Conservation (phyloP, 2,888 invertebrate genomes). For the Drosophila greeni region DNA sequence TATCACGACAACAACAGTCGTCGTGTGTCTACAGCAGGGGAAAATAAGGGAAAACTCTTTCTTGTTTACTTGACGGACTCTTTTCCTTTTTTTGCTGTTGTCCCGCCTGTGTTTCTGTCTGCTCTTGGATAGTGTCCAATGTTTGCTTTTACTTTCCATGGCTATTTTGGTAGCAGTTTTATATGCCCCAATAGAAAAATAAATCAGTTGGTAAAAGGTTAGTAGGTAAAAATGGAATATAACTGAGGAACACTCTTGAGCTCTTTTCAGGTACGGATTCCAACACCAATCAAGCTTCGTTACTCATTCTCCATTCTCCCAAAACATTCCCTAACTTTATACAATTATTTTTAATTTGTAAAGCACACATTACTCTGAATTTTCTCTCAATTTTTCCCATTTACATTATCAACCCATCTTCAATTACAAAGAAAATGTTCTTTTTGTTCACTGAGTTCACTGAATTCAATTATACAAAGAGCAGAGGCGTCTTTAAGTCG, state of each 20-base stretch:
- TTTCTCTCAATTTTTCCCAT: not conserved
- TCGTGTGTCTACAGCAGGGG: slow-evolving; percentile 6
- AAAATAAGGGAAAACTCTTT: slow-evolving; percentile 18
- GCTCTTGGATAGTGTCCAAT: slow-evolving; percentile 27
- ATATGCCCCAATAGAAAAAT: slow-evolving; percentile 1
- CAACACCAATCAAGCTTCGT: too few relatives aligned
- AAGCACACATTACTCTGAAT: not conserved
- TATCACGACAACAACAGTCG: slow-evolving; percentile 14
- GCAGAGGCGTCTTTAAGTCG: slow-evolving; percentile 3
- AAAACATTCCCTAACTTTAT: too few relatives aligned
- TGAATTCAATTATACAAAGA: slow-evolving; percentile 9
- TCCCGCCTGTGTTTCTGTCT: not conserved
- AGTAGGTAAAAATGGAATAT: not conserved
- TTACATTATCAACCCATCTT: slow-evolving; percentile 1
- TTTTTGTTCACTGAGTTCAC: slow-evolving; percentile 2
- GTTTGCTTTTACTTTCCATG: slow-evolving; percentile 40
- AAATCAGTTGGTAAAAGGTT: slow-evolving; percentile 6
- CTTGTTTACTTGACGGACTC: slow-evolving; percentile 28
- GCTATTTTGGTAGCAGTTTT: slow-evolving; percentile 24
- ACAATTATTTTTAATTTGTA: not conserved
- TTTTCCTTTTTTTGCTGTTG: slow-evolving; percentile 4
- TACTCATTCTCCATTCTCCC: too few relatives aligned
- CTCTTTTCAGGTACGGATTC: too few relatives aligned
- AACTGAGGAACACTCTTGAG: not conserved
- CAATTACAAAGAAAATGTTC: not conserved